Conservation (phyloP, 2,797 vertebrate genomes). For the Fistularia commersonii region DNA sequence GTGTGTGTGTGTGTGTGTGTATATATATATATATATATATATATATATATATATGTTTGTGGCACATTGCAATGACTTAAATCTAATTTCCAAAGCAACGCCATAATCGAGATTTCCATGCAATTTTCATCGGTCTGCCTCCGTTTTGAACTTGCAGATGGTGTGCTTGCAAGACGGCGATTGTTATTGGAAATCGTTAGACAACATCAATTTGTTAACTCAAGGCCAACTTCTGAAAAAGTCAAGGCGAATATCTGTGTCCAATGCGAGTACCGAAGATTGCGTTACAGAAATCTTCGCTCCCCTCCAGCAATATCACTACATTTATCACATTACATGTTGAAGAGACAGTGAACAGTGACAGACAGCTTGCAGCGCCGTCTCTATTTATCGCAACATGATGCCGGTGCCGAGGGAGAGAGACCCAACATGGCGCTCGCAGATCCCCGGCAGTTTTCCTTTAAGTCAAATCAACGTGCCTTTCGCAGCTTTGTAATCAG, state of each 20-base stretch:
- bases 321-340: conserved; percentile 15
- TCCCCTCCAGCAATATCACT: conserved; percentile 7
- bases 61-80: conserved; percentile 2
- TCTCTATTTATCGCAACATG: no score
- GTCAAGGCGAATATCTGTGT: conserved; percentile 53
- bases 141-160: conserved; percentile 47
- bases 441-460: neutral
- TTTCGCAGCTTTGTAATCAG: conserved; percentile 36
- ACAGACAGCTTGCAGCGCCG: neutral
- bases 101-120: conserved; percentile 40
- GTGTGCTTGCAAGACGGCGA: conserved; percentile 35
- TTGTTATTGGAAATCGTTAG: conserved; percentile 54
- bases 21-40: no score
- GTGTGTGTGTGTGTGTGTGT: no score
- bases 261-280: conserved; percentile 25
- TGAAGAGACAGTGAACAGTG: conserved; percentile 12
- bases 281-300: conserved; percentile 38
- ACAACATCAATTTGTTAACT: conserved; percentile 44
- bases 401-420: no score
- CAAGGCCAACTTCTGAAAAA: conserved; percentile 41
- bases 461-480: conserved; percentile 35
- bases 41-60: no score
- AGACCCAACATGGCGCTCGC: no score
- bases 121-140: conserved; percentile 26
- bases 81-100: conserved; percentile 29